Evolutionary conservation across 2,888 invertebrate genomes (phyloP).

Genomic region (Papilio demoleus): DNA sequence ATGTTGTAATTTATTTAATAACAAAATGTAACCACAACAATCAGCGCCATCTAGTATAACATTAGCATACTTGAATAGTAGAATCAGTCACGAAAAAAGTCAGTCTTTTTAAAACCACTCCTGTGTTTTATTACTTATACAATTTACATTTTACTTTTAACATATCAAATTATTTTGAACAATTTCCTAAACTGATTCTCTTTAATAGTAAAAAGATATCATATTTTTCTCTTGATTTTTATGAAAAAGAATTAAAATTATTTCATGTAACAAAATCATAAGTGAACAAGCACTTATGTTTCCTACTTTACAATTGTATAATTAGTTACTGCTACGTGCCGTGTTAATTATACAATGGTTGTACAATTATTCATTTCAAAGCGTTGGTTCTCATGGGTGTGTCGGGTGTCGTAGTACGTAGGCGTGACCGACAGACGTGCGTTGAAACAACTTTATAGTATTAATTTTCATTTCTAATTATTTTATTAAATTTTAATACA

Average conservation of each 20-base stretch:
- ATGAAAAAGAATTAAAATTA: too few species aligned
- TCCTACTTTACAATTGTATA: neutral
- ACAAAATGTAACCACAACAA: too few species aligned
- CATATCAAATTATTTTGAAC: too few species aligned
- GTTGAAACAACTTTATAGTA: slow-evolving; percentile 29
- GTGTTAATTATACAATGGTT: neutral
- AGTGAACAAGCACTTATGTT: neutral
- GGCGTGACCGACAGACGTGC: slow-evolving; percentile 23
- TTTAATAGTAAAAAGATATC: too few species aligned
- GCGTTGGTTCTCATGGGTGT: slow-evolving; percentile 22
- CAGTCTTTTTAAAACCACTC: too few species aligned
- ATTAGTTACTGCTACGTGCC: neutral
- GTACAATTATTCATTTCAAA: slow-evolving; percentile 16
- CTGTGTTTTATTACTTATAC: neutral
- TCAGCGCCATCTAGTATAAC: too few species aligned
- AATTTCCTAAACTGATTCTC: too few species aligned
- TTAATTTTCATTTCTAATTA: slow-evolving; percentile 22
- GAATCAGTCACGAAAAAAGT: too few species aligned
- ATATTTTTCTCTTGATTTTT: too few species aligned
- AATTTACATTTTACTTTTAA: too few species aligned
- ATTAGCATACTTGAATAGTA: too few species aligned
- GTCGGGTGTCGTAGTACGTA: slow-evolving; percentile 15
- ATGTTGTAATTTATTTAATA: too few species aligned
- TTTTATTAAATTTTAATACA: neutral
- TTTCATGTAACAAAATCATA: neutral